A percentile compares a stretch with the other conserved stretches of the same genome.
Conservation (phyloP, 2,888 invertebrate species). For the Diogma glabrata region DNA sequence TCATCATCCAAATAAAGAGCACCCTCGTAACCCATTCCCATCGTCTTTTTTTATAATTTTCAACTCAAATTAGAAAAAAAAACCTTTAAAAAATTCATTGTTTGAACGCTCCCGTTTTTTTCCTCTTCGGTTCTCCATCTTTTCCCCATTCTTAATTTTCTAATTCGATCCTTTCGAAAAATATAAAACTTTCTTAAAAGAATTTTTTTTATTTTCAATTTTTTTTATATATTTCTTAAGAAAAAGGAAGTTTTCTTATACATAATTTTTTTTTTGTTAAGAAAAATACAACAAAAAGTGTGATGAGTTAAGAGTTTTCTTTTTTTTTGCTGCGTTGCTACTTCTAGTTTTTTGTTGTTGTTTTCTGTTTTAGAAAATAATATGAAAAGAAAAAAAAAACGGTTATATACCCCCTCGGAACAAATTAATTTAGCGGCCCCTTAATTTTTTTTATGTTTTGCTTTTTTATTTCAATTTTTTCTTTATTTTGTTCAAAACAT, state of each 20-base stretch:
- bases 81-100: constrained; percentile 9
- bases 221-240: constrained; percentile 5
- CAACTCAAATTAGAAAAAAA: constrained; percentile 9
- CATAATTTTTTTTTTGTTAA: constrained; percentile 7
- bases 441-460: constrained; percentile 4
- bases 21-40: background rate
- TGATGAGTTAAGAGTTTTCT: constrained; percentile 4
- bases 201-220: too few species aligned
- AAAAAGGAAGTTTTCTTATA: constrained; percentile 3
- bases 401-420: constrained; percentile 7
- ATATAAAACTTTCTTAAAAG: too few species aligned
- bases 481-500: too few species aligned
- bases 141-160: constrained; percentile 7
- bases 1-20: background rate
- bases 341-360: constrained; percentile 8
- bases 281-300: constrained; percentile 1
- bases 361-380: constrained; percentile 4
- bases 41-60: constrained; percentile 6
- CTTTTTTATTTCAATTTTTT: too few species aligned
- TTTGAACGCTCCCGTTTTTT: constrained; percentile 8
- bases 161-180: constrained; percentile 9
- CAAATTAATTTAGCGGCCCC: constrained; percentile 9
- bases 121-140: constrained; percentile 4
- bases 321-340: constrained; percentile 8
- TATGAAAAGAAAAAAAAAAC: constrained; percentile 6